Evolutionary conservation across 2,888 invertebrate genomes (phyloP).

Genomic region (Pantelozetes paolii): DNA sequence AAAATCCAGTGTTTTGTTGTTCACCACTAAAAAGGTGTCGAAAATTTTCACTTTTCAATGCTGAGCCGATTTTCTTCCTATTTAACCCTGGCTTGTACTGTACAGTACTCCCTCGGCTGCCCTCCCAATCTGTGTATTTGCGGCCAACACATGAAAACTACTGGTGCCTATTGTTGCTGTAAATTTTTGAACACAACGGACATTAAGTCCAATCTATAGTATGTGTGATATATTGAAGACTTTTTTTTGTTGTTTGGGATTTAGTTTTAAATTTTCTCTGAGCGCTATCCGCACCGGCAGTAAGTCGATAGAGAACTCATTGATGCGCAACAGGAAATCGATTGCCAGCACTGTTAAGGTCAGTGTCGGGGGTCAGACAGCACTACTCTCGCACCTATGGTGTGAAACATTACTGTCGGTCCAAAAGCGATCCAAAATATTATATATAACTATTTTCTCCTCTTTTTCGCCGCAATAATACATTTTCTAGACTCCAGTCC

Average conservation of each 20-base stretch:
- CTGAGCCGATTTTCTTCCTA: not conserved
- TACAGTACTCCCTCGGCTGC: not conserved
- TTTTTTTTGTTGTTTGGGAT: not conserved
- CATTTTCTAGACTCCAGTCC: not conserved
- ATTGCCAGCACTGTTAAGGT: not conserved
- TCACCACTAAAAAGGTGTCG: not conserved
- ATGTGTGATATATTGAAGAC: not conserved
- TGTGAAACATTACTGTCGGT: not conserved
- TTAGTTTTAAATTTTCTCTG: not conserved
- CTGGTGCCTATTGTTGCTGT: not conserved
- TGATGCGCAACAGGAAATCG: slow-evolving; percentile 15
- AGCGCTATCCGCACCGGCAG: not conserved
- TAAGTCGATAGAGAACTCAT: not conserved
- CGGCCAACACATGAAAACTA: not conserved
- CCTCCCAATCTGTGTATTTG: not conserved
- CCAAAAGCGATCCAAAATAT: too few species aligned
- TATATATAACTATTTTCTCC: too few species aligned
- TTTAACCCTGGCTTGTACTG: not conserved
- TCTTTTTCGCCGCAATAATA: too few species aligned
- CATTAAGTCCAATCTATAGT: not conserved
- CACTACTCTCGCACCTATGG: not conserved
- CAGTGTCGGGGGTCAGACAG: not conserved
- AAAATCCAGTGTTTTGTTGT: not conserved
- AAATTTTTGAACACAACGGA: not conserved
- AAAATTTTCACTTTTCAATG: not conserved